phyloP scores from a whole-genome alignment of 2,888 invertebrate species.

The Drosophila mulleri region DNA sequence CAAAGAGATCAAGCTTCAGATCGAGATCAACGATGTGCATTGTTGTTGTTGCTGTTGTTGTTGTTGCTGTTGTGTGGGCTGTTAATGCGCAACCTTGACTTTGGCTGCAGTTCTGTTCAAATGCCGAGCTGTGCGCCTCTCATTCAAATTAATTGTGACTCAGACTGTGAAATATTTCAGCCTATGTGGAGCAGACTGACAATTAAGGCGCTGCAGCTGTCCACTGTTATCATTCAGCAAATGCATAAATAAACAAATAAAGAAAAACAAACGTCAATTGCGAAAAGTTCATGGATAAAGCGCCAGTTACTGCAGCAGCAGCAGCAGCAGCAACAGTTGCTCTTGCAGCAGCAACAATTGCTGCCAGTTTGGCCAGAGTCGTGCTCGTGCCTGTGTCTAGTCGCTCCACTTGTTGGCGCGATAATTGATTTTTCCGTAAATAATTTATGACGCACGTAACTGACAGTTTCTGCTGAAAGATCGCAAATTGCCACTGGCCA shows the following conservation, averaged over 20 bases:
- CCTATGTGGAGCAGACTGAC: conserved; percentile 44
- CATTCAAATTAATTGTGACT: conserved; percentile 12
- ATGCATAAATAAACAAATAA: background rate
- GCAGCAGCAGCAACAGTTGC: conserved; percentile 12
- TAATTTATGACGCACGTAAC: conserved; percentile 80
- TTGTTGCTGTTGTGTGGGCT: conserved; percentile 21
- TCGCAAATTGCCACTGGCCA: conserved; percentile 68
- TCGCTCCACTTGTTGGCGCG: conserved; percentile 56
- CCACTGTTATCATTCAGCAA: conserved; percentile 67
- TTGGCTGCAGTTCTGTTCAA: conserved; percentile 52
- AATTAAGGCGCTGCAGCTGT: conserved; percentile 51
- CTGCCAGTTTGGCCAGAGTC: conserved; percentile 11
- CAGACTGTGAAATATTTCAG: conserved; percentile 22
- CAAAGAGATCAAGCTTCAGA: background rate
- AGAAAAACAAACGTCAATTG: conserved; percentile 35
- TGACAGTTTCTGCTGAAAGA: conserved; percentile 67
- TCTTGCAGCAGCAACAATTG: conserved; percentile 38
- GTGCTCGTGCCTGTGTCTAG: conserved; percentile 25
- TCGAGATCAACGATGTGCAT: conserved; percentile 3
- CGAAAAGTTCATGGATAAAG: conserved; percentile 74
- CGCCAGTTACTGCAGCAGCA: conserved; percentile 26
- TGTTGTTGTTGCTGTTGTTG: background rate
- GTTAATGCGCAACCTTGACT: conserved; percentile 61
- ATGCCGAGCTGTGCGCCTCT: conserved; percentile 8
- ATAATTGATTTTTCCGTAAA: conserved; percentile 80